phyloP scores from a whole-genome alignment of 2,797 vertebrate genomes.

The Sylvia borin region DNA sequence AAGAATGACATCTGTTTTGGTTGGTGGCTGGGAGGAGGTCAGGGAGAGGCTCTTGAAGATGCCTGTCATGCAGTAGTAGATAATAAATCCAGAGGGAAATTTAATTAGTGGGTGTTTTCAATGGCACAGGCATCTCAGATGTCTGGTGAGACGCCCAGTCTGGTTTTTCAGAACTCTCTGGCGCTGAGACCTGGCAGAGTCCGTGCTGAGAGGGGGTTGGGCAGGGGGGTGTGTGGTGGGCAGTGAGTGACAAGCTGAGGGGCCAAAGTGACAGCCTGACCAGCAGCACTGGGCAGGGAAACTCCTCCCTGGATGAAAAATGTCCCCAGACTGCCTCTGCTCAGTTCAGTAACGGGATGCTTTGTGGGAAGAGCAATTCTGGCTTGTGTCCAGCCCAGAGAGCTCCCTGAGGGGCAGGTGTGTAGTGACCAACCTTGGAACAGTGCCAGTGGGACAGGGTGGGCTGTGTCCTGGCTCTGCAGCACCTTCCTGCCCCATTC shows the following conservation, averaged over 20 bases:
- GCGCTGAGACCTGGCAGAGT: neutral
- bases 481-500: neutral
- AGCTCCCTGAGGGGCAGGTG: neutral
- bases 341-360: accelerated
- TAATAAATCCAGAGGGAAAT: neutral
- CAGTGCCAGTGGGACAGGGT: neutral
- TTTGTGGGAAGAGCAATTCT: neutral
- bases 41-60: neutral
- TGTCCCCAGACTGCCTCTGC: neutral
- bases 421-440: neutral
- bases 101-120: neutral
- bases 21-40: neutral
- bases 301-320: neutral
- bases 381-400: neutral
- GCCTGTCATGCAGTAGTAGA: neutral
- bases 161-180: neutral
- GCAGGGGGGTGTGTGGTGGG: neutral
- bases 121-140: neutral
- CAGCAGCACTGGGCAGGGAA: neutral
- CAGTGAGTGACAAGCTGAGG: neutral
- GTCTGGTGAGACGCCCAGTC: neutral
- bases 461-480: neutral
- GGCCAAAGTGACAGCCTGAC: accelerated
- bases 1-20: neutral
- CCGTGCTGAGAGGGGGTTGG: neutral